Percentiles rank a stretch among this genome's conserved stretches.
Evolutionary conservation across 2,113 vertebrate species (phyloP).

Genomic region (Neopipo cinnamomea): DNA sequence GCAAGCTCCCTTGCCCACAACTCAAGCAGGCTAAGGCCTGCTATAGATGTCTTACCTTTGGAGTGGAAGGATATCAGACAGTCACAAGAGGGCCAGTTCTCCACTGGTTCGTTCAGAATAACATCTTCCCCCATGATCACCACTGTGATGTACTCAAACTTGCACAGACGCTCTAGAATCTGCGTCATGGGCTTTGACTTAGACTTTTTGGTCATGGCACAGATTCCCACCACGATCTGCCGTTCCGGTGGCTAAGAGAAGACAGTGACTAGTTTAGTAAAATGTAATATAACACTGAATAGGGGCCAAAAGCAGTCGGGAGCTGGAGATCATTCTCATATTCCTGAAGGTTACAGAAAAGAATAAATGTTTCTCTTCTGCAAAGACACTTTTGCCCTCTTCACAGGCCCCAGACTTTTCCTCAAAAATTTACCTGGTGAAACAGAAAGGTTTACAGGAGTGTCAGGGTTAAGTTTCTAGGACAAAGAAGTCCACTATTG

Average conservation of each 20-base stretch:
- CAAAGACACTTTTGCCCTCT: not conserved
- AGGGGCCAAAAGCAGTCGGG: not conserved
- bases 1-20: not conserved
- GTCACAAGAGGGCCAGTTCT: slow-evolving; percentile 96
- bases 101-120: slow-evolving; percentile 94
- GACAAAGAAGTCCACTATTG: not conserved
- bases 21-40: not conserved
- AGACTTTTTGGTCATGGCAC: slow-evolving; percentile 99
- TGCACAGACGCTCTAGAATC: slow-evolving; percentile 95
- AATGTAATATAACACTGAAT: not conserved
- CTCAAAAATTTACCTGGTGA: not conserved
- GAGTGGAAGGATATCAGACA: slow-evolving; percentile 99
- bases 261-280: not conserved
- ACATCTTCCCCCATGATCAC: slow-evolving; percentile 96
- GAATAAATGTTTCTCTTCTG: not conserved
- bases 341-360: not conserved
- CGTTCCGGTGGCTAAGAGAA: slow-evolving; percentile 85
- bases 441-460: not conserved
- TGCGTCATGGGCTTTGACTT: slow-evolving; percentile 99
- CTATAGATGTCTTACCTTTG: slow-evolving; percentile 80
- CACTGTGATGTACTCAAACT: slow-evolving; percentile 96
- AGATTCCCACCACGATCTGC: slow-evolving; percentile 96
- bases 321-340: not conserved
- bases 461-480: not conserved
- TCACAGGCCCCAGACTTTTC: not conserved